Evolutionary conservation across 2,797 vertebrate genomes (phyloP), one percentile per base, ranked within the genome.

Genomic region (Capromys pilorides): DNA sequence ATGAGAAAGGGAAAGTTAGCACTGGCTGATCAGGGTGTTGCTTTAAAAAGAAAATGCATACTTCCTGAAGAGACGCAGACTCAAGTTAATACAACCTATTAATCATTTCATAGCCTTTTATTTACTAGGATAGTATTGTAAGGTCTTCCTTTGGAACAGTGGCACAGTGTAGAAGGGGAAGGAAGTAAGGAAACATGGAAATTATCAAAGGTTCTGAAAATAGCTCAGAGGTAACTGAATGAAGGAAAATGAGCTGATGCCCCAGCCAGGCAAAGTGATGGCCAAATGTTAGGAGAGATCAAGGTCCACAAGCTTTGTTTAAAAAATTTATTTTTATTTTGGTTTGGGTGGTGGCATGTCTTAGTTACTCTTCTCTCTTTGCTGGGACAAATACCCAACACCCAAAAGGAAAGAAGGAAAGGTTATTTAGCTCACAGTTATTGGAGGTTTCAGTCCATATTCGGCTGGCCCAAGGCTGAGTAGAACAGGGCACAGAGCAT

Each of bases 31-130:
- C 71, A 89, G 11, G 69, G 26, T 51, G 21, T 39, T 86, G 51
- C 33, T 95, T 84, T 84, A 45, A 75, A 80, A 95, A 77, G 26
- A 86, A 85, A 92, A 94, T 59, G 14, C n/a, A 31, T 61, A 41
- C n/a, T 83, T 83, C 49, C 45, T 67, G 5, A 75, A 57, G 36
- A 95, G 62, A 79, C 9, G 41, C 1, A 0, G 16, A 39, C 75
- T 88, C 71, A 90, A 88, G 80, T 51, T 87, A 57, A 7, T 80
- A 77, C 75, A 51, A 66, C 12, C 64, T 22, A 45, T 10, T 79
- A 28, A 24, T 69, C 9, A 81, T n/a, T 77, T 62, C 45, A 31
- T 45, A 84, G 19, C 26, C 24, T 86, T 92, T 94, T 78, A 86
- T 95, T 94, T 88, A 39, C 28, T n/a, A 75, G 59, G 12, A 21